Percentiles rank a stretch among this genome's conserved stretches.
Conservation (phyloP, 1,140 invertebrate species). For the Caenorhabditis brenneri region DNA sequence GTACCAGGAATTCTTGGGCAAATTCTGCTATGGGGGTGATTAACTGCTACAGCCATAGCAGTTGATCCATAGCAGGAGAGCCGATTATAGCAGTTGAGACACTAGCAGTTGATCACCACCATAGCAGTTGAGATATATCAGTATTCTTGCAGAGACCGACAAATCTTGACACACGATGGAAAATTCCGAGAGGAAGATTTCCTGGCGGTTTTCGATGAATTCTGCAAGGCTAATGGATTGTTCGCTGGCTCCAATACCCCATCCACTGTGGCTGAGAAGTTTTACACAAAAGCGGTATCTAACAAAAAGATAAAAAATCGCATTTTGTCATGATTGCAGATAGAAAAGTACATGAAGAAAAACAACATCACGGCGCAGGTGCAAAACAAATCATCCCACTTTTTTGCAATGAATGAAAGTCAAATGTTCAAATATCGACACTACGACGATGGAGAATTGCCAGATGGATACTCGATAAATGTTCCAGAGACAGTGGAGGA, state of each 20-base stretch:
- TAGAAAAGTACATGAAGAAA: constrained; percentile 37
- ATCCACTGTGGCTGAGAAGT: background rate
- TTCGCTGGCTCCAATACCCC: constrained; percentile 12
- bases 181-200: constrained; percentile 36
- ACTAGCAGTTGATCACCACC: too few species aligned
- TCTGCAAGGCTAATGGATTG: constrained; percentile 10
- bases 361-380: constrained; percentile 1
- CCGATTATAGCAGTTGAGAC: too few species aligned
- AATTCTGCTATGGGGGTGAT: too few species aligned
- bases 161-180: constrained; percentile 19
- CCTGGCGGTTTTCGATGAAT: constrained; percentile 19
- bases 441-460: background rate
- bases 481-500: background rate
- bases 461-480: constrained; percentile 26
- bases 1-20: too few species aligned
- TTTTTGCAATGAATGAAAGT: constrained; percentile 38
- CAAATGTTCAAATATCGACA: constrained; percentile 34
- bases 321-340: constrained; percentile 17
- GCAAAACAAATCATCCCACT: constrained; percentile 26
- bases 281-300: constrained; percentile 27
- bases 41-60: too few species aligned
- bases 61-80: too few species aligned
- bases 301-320: too few species aligned
- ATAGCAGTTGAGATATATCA: too few species aligned
- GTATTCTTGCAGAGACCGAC: constrained; percentile 16